phyloP scores from a whole-genome alignment of 37 sponge, comb jelly and placozoan genomes.

The Haliclona indistincta region DNA sequence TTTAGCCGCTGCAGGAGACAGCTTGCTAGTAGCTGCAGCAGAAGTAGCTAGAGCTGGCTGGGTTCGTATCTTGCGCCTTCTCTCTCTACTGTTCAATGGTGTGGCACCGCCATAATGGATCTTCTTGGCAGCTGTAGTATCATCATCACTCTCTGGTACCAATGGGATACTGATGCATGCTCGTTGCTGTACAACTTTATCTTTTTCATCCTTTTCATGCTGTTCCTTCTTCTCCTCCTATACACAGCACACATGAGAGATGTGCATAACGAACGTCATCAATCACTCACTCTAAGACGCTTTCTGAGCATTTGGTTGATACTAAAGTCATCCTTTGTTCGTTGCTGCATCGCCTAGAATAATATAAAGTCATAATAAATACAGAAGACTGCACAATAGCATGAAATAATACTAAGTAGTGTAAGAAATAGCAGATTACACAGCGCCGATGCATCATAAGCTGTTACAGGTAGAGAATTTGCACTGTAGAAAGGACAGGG shows the following conservation, averaged over 20 bases:
- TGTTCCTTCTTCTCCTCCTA: slow-evolving; percentile 64
- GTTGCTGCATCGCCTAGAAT: slow-evolving; percentile 71
- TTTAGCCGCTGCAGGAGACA: not conserved
- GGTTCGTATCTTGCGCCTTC: slow-evolving; percentile 38
- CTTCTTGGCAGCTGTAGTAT: slow-evolving; percentile 56
- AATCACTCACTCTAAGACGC: slow-evolving; percentile 66
- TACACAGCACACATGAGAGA: not conserved
- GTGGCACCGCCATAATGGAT: slow-evolving; percentile 27
- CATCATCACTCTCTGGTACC: slow-evolving; percentile 57
- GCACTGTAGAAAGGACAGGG: no score
- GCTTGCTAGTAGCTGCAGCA: no score
- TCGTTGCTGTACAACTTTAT: slow-evolving; percentile 42
- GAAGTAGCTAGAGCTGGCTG: no score
- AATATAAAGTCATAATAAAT: not conserved
- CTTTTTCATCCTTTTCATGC: slow-evolving; percentile 47
- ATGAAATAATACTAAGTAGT: no score
- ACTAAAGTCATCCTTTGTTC: slow-evolving; percentile 78
- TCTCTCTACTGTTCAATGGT: slow-evolving; percentile 19
- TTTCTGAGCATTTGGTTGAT: slow-evolving; percentile 83
- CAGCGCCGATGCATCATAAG: no score
- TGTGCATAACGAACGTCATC: not conserved
- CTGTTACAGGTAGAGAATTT: no score
- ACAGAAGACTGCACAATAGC: slow-evolving; percentile 5
- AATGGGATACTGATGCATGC: slow-evolving; percentile 62
- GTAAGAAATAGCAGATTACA: no score